These are phyloP conservation scores for Hylia prasina DNA, from an alignment of 2,113 vertebrate species.

Conservation along the genomic window DNA sequence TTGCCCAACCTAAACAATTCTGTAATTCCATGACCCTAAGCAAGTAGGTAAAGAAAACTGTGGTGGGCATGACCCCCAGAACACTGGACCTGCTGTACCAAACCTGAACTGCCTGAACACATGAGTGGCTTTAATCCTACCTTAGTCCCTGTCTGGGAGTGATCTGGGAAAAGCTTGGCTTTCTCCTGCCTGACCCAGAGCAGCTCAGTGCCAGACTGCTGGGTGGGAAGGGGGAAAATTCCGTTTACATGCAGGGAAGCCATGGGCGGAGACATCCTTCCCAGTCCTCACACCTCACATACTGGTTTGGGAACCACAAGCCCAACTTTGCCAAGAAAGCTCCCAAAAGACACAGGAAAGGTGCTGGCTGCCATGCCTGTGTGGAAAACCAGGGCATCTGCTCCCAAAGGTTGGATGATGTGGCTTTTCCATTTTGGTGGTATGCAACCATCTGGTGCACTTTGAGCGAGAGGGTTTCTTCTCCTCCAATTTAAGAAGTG, in stretches of 20 bases:
- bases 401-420: background rate
- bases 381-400: background rate
- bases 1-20: background rate
- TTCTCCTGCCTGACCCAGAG: background rate
- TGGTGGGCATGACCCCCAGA: background rate
- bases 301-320: background rate
- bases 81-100: background rate
- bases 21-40: background rate
- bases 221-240: background rate
- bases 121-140: background rate
- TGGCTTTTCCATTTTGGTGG: background rate
- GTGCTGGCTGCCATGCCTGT: background rate
- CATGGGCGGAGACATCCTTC: background rate
- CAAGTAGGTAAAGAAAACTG: background rate
- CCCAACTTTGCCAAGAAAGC: background rate
- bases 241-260: background rate
- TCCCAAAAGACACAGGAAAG: rapidly evolving
- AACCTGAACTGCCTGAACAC: background rate
- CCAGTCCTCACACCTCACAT: rapidly evolving
- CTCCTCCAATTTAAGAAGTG: background rate
- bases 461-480: background rate
- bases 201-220: background rate
- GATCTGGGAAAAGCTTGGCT: background rate
- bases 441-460: background rate
- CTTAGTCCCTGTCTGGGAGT: rapidly evolving